Conservation (phyloP, 2,797 vertebrate species). For the Melanotaenia trifasciata region DNA sequence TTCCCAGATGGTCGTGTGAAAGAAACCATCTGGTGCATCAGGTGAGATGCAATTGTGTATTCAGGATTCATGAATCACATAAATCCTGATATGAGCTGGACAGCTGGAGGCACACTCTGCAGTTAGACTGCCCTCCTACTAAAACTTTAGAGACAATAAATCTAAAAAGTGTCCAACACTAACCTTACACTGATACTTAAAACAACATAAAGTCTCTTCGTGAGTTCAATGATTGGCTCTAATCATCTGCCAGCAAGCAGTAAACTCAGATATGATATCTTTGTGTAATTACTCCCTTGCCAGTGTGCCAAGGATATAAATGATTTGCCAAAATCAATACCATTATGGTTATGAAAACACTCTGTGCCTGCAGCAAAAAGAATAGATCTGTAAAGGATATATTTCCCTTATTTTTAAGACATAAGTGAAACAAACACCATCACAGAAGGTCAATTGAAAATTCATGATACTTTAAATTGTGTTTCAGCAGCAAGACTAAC, state of each 20-base stretch:
- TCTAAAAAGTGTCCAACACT: constrained; percentile 11
- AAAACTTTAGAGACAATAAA: constrained; percentile 31
- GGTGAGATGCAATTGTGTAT: neutral
- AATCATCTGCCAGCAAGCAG: constrained; percentile 26
- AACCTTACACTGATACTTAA: constrained; percentile 8
- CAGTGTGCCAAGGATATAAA: constrained; percentile 15
- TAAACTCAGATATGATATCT: constrained; percentile 23
- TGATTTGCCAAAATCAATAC: constrained; percentile 60
- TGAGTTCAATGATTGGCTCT: neutral
- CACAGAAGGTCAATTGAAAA: constrained; percentile 68
- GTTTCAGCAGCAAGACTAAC: constrained; percentile 47
- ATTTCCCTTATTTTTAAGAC: constrained; percentile 44
- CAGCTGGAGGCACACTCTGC: constrained; percentile 24
- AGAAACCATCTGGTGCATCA: neutral
- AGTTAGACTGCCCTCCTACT: neutral
- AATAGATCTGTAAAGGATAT: constrained; percentile 48
- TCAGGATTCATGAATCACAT: neutral
- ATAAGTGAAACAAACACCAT: constrained; percentile 40
- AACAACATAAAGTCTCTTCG: neutral
- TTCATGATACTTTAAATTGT: constrained; percentile 60
- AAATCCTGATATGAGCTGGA: constrained; percentile 17
- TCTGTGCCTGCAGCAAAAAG: constrained; percentile 43
- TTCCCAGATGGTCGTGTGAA: neutral
- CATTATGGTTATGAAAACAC: constrained; percentile 60
- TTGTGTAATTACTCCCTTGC: constrained; percentile 41